These are phyloP conservation scores for Limnothrissa miodon DNA, from an alignment of 2,113 vertebrate genomes.

Conservation along the genomic window DNA sequence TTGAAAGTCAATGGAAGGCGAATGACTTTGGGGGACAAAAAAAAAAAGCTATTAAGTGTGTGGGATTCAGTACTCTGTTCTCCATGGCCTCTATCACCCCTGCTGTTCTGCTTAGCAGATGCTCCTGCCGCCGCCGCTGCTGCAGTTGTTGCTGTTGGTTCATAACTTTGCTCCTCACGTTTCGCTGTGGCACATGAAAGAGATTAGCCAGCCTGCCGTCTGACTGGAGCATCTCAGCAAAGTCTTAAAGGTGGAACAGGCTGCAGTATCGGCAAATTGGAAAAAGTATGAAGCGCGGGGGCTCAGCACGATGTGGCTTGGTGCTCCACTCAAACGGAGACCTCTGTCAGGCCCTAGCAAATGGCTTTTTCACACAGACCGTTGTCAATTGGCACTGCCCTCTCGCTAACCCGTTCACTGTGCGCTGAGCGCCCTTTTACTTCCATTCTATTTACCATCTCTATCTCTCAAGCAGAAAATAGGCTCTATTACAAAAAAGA, in stretches of 20 bases:
- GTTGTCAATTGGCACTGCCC: not conserved
- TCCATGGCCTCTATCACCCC: not conserved
- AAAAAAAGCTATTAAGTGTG: not conserved
- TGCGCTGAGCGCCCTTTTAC: conserved; percentile 27
- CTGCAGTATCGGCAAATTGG: conserved; percentile 29
- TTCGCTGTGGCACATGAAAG: not conserved
- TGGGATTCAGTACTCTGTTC: not conserved
- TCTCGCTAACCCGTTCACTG: not conserved
- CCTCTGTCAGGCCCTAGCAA: not conserved
- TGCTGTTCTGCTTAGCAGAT: not conserved
- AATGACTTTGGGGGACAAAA: not conserved
- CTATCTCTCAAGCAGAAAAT: conserved; percentile 25
- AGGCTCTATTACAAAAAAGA: conserved; percentile 27
- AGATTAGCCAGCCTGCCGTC: not conserved
- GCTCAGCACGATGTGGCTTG: not conserved
- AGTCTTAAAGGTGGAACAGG: not conserved
- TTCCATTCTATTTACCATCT: conserved; percentile 38
- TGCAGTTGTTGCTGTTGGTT: not conserved
- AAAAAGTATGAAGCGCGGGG: not conserved
- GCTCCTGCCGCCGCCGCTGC: not conserved
- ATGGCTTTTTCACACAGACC: conserved; percentile 18
- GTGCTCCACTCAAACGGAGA: not conserved
- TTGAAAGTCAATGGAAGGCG: not conserved
- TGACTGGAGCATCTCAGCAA: not conserved
- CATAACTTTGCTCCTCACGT: conserved; percentile 1